Conservation (phyloP, 2,888 invertebrate genomes). For the Yponomeuta evonymella region DNA sequence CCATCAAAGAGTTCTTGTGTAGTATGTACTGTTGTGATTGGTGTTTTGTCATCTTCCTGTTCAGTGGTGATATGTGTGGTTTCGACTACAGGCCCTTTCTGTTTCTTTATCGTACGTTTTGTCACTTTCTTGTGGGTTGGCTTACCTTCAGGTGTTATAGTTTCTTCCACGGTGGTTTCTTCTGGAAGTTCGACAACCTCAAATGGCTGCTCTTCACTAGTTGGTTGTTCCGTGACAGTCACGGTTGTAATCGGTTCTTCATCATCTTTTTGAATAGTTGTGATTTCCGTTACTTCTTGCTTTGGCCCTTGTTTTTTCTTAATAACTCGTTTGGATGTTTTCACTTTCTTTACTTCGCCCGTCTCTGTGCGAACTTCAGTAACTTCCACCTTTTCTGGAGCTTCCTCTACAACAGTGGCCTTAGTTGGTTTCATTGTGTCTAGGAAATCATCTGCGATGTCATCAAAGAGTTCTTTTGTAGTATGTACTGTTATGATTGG, state of each 20-base stretch:
- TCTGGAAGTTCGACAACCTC: slow-evolving; percentile 25
- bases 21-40: slow-evolving; percentile 26
- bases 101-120: slow-evolving; percentile 35
- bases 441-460: slow-evolving; percentile 27
- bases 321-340: slow-evolving; percentile 23
- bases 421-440: slow-evolving; percentile 23
- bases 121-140: slow-evolving; percentile 16
- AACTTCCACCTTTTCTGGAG: slow-evolving; percentile 26
- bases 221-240: slow-evolving; percentile 14
- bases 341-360: slow-evolving; percentile 32
- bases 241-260: slow-evolving; percentile 15
- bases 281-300: slow-evolving; percentile 36
- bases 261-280: slow-evolving; percentile 36
- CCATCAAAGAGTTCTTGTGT: slow-evolving; percentile 9
- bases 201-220: neutral
- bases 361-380: slow-evolving; percentile 30
- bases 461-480: slow-evolving; percentile 38
- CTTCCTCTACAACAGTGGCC: slow-evolving; percentile 34
- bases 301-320: slow-evolving; percentile 41
- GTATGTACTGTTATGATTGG: slow-evolving; percentile 47
- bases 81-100: slow-evolving; percentile 32
- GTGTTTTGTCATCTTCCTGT: slow-evolving; percentile 45
- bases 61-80: slow-evolving; percentile 25
- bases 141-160: neutral
- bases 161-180: slow-evolving; percentile 18